A percentile compares a stretch with the other conserved stretches of the same genome.
Evolutionary conservation across 2,888 invertebrate species (phyloP).

Genomic region (Andrena minutula): DNA sequence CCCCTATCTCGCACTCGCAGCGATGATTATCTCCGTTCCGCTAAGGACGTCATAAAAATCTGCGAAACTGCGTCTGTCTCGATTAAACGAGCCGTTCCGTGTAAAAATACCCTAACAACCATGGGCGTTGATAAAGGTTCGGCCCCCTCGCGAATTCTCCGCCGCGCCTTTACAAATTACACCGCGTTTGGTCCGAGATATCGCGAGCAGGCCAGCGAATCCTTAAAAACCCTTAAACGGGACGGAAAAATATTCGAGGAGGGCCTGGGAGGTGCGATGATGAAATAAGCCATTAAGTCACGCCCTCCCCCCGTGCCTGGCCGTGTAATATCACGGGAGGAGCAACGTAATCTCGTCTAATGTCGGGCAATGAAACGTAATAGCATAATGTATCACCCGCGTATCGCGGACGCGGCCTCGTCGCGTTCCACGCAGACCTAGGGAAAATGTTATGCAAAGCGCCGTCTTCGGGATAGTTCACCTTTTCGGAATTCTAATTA

Average conservation of each 20-base stretch:
- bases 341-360: constrained; percentile 72
- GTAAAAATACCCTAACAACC: constrained; percentile 42
- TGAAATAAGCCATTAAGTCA: constrained; percentile 72
- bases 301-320: background rate
- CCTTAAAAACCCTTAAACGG: constrained; percentile 24
- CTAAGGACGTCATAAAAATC: background rate
- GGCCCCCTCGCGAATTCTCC: constrained; percentile 34
- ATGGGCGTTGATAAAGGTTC: constrained; percentile 26
- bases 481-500: constrained; percentile 45
- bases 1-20: background rate
- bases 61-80: background rate
- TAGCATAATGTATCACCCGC: constrained; percentile 67
- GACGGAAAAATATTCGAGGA: constrained; percentile 40
- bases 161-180: constrained; percentile 42
- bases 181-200: constrained; percentile 14
- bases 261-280: constrained; percentile 46
- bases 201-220: constrained; percentile 12
- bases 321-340: constrained; percentile 59
- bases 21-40: background rate
- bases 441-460: constrained; percentile 50
- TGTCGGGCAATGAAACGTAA: constrained; percentile 71
- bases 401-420: constrained; percentile 50
- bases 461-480: constrained; percentile 19
- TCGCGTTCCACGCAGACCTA: constrained; percentile 18
- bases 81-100: constrained; percentile 6